Percentiles rank a stretch among this genome's conserved stretches.
Conservation (phyloP, 2,797 vertebrate genomes). For the Pagetopsis macropterus region DNA sequence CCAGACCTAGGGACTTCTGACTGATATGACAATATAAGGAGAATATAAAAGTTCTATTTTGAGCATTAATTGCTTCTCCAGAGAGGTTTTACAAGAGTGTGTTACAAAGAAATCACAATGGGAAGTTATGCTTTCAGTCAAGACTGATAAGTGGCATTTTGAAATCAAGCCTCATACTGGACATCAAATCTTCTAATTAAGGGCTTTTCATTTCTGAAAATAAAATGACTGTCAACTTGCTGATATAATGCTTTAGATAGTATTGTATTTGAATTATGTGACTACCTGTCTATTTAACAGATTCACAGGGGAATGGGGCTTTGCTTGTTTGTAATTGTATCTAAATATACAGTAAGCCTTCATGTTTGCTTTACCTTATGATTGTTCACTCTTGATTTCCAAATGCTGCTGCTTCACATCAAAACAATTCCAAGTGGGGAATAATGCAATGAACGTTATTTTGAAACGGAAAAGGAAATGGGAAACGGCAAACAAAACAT, state of each 20-base stretch:
- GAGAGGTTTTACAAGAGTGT: slow-evolving; percentile 24
- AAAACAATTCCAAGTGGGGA: background rate
- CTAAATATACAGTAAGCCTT: background rate
- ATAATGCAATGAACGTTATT: background rate
- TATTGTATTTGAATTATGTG: background rate
- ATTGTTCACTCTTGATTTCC: no score
- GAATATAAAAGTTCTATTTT: slow-evolving; percentile 36
- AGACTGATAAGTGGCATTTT: background rate
- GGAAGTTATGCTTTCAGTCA: slow-evolving; percentile 5
- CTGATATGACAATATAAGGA: slow-evolving; percentile 33
- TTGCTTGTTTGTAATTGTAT: background rate
- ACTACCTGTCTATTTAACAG: background rate
- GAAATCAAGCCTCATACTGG: background rate
- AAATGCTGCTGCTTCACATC: background rate
- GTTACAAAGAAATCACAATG: slow-evolving; percentile 18
- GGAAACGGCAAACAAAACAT: background rate
- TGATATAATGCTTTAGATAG: background rate
- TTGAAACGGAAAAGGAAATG: slow-evolving; percentile 1
- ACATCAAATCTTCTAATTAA: background rate
- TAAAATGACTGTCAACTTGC: background rate
- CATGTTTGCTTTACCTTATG: no score
- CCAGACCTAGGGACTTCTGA: slow-evolving; percentile 22
- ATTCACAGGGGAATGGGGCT: no score
- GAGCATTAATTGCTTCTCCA: slow-evolving; percentile 39
- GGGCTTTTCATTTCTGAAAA: background rate